Evolutionary conservation across 2,888 invertebrate genomes (phyloP), one percentile per base, ranked within the genome.

Genomic region (Coremacera marginata): DNA sequence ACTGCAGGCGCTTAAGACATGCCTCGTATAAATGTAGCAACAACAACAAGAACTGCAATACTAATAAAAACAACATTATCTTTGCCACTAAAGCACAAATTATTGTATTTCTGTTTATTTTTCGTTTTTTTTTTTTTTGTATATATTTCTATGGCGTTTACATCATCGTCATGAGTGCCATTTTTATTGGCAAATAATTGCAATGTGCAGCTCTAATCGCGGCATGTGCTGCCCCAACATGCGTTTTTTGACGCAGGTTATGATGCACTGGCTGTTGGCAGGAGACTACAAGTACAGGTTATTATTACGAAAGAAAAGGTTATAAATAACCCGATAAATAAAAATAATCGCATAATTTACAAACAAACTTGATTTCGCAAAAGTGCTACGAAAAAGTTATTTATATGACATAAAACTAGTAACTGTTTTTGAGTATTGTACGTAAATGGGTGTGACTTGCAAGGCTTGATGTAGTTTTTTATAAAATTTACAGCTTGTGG

Each of bases 241-340:
- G 63, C 31, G 63, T 63, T 31, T 62, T 55, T 27, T 31, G 63
- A 16, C 63, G 34, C 63, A 63, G 63, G 63, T 16, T 31, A 31
- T 63, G 63, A 34, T n/a, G n/a, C n/a, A 63, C 34, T 19, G 19
- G 11, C 19, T 55, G n/a, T 8, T 55, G 19, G 55, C 22, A 16
- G 52, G 16, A 5, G 52, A 19, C n/a, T 52, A 7, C 37, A 37
- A 16, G 52, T 55, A 19, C 55, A 11, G 44, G 44, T 44, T 44
- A 44, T 44, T 44, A 44, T 44, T n/a, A n/a, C n/a, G 14, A 44
- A 44, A 44, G 11, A 11, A 44, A 44, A 44, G 55, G 22, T 55
- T 55, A 55, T 55, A 55, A 55, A 55, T 55, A 55, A 55, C n/a
- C 11, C 55, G n/a, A n/a, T 44, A 44, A 22, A 55, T 55, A 55